A percentile compares a stretch with the other conserved stretches of the same genome.
phyloP scores from a whole-genome alignment of 2,113 vertebrate species.

The Stigmatopora argus region DNA sequence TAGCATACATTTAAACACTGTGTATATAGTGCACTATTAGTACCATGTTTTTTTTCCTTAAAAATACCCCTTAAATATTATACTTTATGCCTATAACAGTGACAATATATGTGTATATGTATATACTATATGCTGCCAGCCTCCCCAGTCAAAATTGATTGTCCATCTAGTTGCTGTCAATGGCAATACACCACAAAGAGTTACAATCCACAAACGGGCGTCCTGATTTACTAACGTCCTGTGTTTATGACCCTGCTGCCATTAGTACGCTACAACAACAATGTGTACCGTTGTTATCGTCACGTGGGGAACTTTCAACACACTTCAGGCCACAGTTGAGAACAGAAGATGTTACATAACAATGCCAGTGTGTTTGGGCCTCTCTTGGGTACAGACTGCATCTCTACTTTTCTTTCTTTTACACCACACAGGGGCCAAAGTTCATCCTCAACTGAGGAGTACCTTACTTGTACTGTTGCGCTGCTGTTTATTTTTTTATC shows the following conservation, averaged over 20 bases:
- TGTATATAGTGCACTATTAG: no score
- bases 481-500: background rate
- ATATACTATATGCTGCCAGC: no score
- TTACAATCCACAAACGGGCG: no score
- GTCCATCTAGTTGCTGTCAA: no score
- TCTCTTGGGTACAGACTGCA: conserved; percentile 3
- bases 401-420: conserved; percentile 4
- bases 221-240: conserved; percentile 5
- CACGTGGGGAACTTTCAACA: conserved; percentile 17
- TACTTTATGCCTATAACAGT: no score
- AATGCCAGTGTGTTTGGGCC: conserved; percentile 8
- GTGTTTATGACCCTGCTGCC: conserved; percentile 7
- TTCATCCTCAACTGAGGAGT: conserved; percentile 7
- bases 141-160: no score
- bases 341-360: conserved; percentile 35
- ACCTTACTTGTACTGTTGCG: background rate
- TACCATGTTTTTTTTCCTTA: no score
- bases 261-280: conserved; percentile 5
- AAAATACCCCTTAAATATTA: no score
- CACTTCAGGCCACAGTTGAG: conserved; percentile 10
- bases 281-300: conserved; percentile 14
- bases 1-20: no score
- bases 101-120: no score
- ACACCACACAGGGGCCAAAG: background rate
- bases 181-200: no score